phyloP scores from a whole-genome alignment of 2,888 invertebrate genomes.

The Apotomis betuletana region DNA sequence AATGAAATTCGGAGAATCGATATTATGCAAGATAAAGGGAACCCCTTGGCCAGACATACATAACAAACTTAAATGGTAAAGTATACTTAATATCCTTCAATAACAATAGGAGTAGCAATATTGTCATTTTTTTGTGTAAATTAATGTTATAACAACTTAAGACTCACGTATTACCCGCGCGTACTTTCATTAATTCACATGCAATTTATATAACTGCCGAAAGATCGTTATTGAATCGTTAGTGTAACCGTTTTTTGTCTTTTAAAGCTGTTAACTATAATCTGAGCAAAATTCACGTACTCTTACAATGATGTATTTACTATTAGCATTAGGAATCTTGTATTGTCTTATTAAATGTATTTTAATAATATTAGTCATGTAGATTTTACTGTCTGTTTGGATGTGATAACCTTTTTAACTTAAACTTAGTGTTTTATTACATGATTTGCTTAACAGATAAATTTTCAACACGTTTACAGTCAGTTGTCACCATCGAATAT shows the following conservation, averaged over 20 bases:
- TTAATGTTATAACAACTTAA: too few relatives aligned
- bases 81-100: too few relatives aligned
- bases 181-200: neutral
- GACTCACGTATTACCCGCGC: too few relatives aligned
- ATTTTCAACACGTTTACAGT: neutral
- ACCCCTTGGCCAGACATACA: too few relatives aligned
- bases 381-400: constrained; percentile 29
- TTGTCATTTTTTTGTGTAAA: too few relatives aligned
- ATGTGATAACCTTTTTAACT: constrained; percentile 17
- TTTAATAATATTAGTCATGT: constrained; percentile 24
- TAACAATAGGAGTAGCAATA: too few relatives aligned
- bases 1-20: too few relatives aligned
- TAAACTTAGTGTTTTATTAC: constrained; percentile 5
- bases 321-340: constrained; percentile 8
- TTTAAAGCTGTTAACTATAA: neutral
- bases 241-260: neutral
- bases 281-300: constrained; percentile 6
- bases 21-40: too few relatives aligned
- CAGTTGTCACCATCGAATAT: too few relatives aligned
- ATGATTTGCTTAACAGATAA: neutral
- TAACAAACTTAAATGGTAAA: too few relatives aligned
- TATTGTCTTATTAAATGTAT: constrained; percentile 15
- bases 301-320: constrained; percentile 11
- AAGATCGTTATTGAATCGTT: neutral
- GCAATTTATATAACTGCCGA: too few relatives aligned